These are phyloP conservation scores for Drosophila bifasciata DNA, from an alignment of 1,140 invertebrate species.

Conservation along the genomic window DNA sequence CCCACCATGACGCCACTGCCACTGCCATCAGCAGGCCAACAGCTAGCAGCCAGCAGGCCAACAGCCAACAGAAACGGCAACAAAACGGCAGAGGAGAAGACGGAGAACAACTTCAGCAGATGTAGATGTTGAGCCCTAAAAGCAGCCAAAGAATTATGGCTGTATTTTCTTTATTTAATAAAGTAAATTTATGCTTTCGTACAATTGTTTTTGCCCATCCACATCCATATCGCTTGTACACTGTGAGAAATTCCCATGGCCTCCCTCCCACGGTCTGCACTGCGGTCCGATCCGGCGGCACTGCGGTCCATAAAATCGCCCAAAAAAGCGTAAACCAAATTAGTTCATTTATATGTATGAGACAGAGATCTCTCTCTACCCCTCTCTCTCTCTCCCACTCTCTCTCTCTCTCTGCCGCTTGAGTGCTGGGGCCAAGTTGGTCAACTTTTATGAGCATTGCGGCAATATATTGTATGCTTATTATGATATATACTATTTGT, in stretches of 20 bases:
- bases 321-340: conserved; percentile 61
- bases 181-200: conserved; percentile 70
- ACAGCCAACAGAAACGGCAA: conserved; percentile 18
- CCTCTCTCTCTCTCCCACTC: too few species aligned
- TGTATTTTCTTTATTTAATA: conserved; percentile 77
- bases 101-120: conserved; percentile 40
- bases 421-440: conserved; percentile 45
- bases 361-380: background rate
- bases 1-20: conserved; percentile 69
- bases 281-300: too few species aligned
- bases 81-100: conserved; percentile 39
- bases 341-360: conserved; percentile 71
- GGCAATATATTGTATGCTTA: conserved; percentile 56
- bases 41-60: conserved; percentile 30
- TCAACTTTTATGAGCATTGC: conserved; percentile 68
- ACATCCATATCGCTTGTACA: conserved; percentile 38
- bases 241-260: conserved; percentile 74
- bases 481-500: conserved; percentile 16
- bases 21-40: too few species aligned
- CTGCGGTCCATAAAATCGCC: conserved; percentile 56
- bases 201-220: conserved; percentile 56
- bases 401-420: conserved; percentile 7
- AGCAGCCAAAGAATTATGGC: conserved; percentile 78
- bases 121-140: conserved; percentile 44
- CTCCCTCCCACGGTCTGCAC: conserved; percentile 1